A percentile compares a stretch with the other conserved stretches of the same genome.
These are phyloP conservation scores for Tangara arthus DNA, from an alignment of 2,797 vertebrate genomes.

Conservation along the genomic window DNA sequence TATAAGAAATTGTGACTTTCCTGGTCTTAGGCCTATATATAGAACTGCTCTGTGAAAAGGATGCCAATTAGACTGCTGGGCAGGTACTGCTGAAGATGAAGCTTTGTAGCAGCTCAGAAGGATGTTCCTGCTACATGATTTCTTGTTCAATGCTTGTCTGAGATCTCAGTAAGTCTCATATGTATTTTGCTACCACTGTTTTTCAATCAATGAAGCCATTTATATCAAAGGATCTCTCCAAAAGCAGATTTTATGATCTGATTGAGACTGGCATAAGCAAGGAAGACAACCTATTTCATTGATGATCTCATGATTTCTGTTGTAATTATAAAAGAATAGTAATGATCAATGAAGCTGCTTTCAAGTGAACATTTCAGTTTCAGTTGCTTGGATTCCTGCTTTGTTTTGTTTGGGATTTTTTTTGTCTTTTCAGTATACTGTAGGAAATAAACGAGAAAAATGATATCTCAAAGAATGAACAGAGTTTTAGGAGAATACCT, in stretches of 20 bases:
- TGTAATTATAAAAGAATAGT: conserved; percentile 33
- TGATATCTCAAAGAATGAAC: background rate
- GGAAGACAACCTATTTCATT: background rate
- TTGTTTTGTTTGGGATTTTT: background rate
- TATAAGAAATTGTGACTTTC: background rate
- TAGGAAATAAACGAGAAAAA: background rate
- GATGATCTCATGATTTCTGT: background rate
- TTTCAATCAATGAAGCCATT: conserved; percentile 17
- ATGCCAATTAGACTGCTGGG: background rate
- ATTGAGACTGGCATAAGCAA: background rate
- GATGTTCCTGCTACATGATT: background rate
- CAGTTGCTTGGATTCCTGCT: background rate
- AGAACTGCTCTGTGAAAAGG: background rate
- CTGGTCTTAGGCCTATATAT: background rate
- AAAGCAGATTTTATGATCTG: background rate
- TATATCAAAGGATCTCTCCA: background rate
- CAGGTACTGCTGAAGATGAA: background rate
- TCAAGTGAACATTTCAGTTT: background rate
- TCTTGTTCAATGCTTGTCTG: background rate
- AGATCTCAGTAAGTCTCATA: background rate
- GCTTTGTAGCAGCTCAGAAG: background rate
- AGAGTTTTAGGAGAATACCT: background rate
- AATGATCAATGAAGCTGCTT: background rate
- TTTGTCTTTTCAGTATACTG: background rate
- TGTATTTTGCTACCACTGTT: background rate